Evolutionary conservation across 2,113 vertebrate species (phyloP), one percentile per base, ranked within the genome.

Genomic region (Cettia cetti): DNA sequence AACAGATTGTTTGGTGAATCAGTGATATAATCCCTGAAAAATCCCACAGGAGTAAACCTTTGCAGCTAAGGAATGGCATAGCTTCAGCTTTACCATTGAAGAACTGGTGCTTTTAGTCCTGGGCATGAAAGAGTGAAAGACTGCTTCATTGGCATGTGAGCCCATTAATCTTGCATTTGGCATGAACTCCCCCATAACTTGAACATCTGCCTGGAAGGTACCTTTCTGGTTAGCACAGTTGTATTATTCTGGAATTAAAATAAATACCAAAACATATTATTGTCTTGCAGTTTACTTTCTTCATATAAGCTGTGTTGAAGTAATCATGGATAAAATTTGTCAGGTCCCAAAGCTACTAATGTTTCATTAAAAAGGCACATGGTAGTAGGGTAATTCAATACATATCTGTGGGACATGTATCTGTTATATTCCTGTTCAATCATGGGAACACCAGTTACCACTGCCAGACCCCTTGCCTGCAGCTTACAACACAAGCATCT

Each of bases 131-230:
- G 50, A 56, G 19, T 54, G 71, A 91, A 81, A 75, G 56, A 88
- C 40, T 82, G 35, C 56, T 94, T 97, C 95, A 95, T 80, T 95
- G 95, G 50, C 76, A 91, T 42, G 66, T 65, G 45, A 83, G 59
- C 57, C 76, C 59, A 76, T 95, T 92, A 86, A 82, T 95, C 85
- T 95, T 88, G 14, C 42, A 54, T 92, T 92, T 95, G 79, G 69
- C 70, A 72, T 13, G 18, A 93, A 95, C 71, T 91, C 83, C 92
- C 93, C 69, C 1, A 1, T 94, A 94, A 93, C 85, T 74, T 68
- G 78, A 96, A 95, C 74, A 93, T 94, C 95, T 96, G 86, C 86
- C 94, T 95, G 56, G 68, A 89, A 94, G 90, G 77, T 90, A 75
- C 60, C 42, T 88, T 82, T 95, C 82, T 96, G 92, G 87, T 94